phyloP scores from a whole-genome alignment of 2,888 invertebrate species.

The Endomychus coccineus region DNA sequence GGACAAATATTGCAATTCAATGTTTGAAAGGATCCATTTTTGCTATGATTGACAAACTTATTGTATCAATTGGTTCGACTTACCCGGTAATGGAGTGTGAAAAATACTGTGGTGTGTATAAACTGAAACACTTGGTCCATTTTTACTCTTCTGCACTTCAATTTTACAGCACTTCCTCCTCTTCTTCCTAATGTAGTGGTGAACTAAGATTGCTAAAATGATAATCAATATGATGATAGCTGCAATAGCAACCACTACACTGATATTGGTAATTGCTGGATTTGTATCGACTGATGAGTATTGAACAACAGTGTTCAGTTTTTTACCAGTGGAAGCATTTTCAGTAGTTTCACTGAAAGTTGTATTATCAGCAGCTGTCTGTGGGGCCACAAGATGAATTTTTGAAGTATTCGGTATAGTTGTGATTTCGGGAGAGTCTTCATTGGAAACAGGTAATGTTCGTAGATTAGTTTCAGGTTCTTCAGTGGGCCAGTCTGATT shows the following conservation, averaged over 20 bases:
- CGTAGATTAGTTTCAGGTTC: no score
- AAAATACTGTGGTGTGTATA: slow-evolving; percentile 52
- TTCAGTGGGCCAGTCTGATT: no score
- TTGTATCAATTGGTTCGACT: slow-evolving; percentile 15
- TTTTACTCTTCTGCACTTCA: slow-evolving; percentile 2
- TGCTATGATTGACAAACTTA: no score
- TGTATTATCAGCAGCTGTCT: neutral
- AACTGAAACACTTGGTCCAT: slow-evolving; percentile 39
- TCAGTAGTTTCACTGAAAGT: neutral
- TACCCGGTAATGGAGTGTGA: slow-evolving; percentile 52
- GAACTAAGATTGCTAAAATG: slow-evolving; percentile 6
- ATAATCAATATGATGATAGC: slow-evolving; percentile 8
- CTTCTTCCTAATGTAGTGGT: slow-evolving; percentile 2
- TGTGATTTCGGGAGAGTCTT: no score
- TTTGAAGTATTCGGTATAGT: no score
- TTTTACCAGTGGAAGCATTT: neutral
- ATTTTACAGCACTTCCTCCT: no score
- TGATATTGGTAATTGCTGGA: slow-evolving; percentile 5
- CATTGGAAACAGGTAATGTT: no score
- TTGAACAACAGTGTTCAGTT: neutral
- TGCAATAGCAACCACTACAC: slow-evolving; percentile 5
- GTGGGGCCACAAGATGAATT: no score
- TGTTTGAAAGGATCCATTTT: no score
- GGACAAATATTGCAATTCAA: no score
- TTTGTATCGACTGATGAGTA: neutral